Conservation (phyloP, 1,140 invertebrate genomes). For the Euschistus heros region DNA sequence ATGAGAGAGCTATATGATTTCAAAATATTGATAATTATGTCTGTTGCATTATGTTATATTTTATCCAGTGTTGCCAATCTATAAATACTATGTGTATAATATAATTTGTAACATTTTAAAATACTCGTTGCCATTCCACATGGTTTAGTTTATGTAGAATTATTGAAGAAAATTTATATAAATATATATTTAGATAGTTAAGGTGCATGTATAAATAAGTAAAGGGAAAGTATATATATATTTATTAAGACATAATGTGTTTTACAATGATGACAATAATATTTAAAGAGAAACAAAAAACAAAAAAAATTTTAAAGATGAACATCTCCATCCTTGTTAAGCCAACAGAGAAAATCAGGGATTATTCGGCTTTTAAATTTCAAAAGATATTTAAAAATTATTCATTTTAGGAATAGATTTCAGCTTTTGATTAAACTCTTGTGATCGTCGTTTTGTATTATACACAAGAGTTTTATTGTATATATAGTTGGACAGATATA, state of each 20-base stretch:
- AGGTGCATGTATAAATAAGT: constrained; percentile 13
- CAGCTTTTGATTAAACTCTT: no score
- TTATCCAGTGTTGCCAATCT: constrained; percentile 19
- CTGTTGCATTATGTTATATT: constrained; percentile 22
- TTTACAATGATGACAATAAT: constrained; percentile 24
- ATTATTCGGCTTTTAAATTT: constrained; percentile 6
- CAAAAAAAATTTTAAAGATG: background rate
- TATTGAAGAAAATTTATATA: constrained; percentile 6
- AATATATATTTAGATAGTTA: constrained; percentile 16
- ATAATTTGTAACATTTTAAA: constrained; percentile 17
- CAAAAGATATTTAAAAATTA: no score
- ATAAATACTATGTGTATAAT: constrained; percentile 20
- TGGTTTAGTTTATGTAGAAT: constrained; percentile 21
- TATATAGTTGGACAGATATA: background rate
- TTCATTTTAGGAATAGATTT: no score
- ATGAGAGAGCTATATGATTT: constrained; percentile 10
- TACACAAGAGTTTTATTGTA: background rate
- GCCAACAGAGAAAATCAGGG: constrained; percentile 2
- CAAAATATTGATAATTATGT: constrained; percentile 12
- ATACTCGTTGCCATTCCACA: constrained; percentile 24
- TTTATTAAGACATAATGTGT: constrained; percentile 20
- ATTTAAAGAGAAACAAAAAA: background rate
- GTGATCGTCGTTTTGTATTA: background rate
- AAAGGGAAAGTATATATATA: constrained; percentile 14
- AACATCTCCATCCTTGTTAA: constrained; percentile 10